Base-by-base conservation (phyloP, 2,113 vertebrate genomes). In the Ochotona curzoniae region DNA sequence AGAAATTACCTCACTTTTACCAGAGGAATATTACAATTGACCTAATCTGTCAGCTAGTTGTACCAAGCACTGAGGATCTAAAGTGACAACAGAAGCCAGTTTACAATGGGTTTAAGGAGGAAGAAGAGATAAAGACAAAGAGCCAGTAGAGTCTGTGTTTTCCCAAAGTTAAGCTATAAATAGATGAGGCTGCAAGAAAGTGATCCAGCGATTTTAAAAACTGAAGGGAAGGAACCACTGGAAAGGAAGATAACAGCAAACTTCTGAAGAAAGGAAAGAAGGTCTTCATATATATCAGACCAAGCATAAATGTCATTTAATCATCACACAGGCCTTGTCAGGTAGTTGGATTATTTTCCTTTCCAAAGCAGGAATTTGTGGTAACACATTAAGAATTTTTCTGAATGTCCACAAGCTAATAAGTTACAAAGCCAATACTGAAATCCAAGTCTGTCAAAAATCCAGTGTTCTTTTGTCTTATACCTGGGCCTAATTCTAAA, bases 381-480 rank as follows among this genome's bases (percentile, higher is more conserved):
- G 25, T 69, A 91, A 82, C 26, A 7, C 49, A 83, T 91, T 83
- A 96, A 66, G 63, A 93, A 76, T 75, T 81, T 92, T 81, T 12
- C 9, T 21, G 18, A 84, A 93, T 54, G 26, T 67, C 25, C 32
- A 23, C 82, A 18, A 93, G 32, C 35, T 91, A 85, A 64, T 79
- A 91, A 95, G 57, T n/a, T 89, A 91, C 66, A 91, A 93, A 66
- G 44, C 21, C 51, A 75, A 96, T 89, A 71, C 6, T 86, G 44
- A 93, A 93, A 94, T 57, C 2, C 23, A 84, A 73, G 8, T 54
- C 30, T 51, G 81, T 87, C 21, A 57, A 66, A 95, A 92, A 73
- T 38, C 25, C 11, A 63, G 8, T 25, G 21, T 85, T 95, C 51
- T 17, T 91, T 88, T 84, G 54, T 79, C 81, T 76, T 83, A 85